Evolutionary conservation across 2,797 vertebrate genomes (phyloP), one percentile per base, ranked within the genome.

Genomic region (Carapus acus): DNA sequence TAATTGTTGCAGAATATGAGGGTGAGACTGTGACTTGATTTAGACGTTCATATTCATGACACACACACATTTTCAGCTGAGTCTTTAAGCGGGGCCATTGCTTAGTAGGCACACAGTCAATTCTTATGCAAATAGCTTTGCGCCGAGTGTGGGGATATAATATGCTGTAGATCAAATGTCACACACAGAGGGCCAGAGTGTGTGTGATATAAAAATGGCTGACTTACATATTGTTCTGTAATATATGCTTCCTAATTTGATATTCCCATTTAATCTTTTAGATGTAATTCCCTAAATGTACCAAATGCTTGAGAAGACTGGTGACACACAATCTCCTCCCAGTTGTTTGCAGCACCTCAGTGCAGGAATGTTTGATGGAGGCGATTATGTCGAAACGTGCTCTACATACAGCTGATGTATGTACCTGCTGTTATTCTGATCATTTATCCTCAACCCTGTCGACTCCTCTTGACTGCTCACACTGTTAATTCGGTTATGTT

Each of bases 1-100:
- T 91, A 89, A 91, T 88, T 88, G 85, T 88, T 86, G 83, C 79
- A 70, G 78, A 80, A 83, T 88, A 91, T 87, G 86, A 85, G 85
- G 88, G 83, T 71, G 62, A 61, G 75, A 65, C 68, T 80, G 69
- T 76, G 80, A 85, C 80, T 85, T 72, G 76, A 85, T 86, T 85
- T 79, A 78, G 71, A 76, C 51, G 73, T 84, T 86, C 81, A 62
- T 74, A 85, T 88, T 83, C 82, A 62, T 79, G 77, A 83, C 76
- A 76, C 74, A 72, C 65, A 62, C 76, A 71, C 74, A 74, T 79
- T 83, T 85, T 81, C 71, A 81, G 84, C 80, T 73, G 62, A 81
- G 83, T 85, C 76, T 86, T 85, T 85, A 85, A 87, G 81, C 79
- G 49, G 77, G n/a, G 57, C 77, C 76, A 65, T 71, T 73, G 79